phyloP scores from a whole-genome alignment of 2,888 invertebrate genomes.

The Drosophila prolongata region DNA sequence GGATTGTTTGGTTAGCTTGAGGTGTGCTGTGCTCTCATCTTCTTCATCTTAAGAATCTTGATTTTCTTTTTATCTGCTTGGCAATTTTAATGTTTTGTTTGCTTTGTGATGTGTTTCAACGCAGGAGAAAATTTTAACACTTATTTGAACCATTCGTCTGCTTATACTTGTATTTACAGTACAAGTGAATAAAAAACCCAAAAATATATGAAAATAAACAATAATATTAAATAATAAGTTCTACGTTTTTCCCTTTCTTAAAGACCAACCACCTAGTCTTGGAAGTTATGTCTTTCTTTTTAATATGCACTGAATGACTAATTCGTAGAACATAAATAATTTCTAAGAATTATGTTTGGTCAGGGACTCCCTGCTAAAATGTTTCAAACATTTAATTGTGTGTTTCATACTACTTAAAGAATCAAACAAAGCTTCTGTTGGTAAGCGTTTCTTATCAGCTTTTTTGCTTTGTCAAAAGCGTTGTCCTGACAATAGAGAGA shows the following conservation, averaged over 20 bases:
- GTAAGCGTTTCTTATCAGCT: slow-evolving; percentile 22
- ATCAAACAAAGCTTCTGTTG: slow-evolving; percentile 21
- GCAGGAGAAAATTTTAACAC: too few species aligned
- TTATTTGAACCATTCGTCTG: too few species aligned
- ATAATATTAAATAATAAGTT: neutral
- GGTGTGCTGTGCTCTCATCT: slow-evolving; percentile 1
- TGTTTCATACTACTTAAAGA: neutral
- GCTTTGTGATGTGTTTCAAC: neutral
- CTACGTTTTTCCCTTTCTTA: neutral
- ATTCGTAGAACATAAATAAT: neutral
- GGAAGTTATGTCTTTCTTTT: too few species aligned
- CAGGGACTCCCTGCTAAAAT: slow-evolving; percentile 1
- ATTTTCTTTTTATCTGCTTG: neutral
- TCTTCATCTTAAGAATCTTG: neutral
- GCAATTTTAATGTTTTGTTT: neutral
- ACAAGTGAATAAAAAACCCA: too few species aligned
- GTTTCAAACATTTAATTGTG: slow-evolving; percentile 9
- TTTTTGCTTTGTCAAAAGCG: slow-evolving; percentile 24
- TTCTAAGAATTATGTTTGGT: slow-evolving; percentile 14
- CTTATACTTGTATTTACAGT: too few species aligned
- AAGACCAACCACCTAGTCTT: too few species aligned
- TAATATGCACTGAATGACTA: too few species aligned
- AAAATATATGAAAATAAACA: too few species aligned
- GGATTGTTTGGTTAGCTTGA: slow-evolving; percentile 31
- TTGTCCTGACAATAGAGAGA: slow-evolving; percentile 19